Conservation (phyloP, 2,888 invertebrate genomes). For the Noctua janthe region DNA sequence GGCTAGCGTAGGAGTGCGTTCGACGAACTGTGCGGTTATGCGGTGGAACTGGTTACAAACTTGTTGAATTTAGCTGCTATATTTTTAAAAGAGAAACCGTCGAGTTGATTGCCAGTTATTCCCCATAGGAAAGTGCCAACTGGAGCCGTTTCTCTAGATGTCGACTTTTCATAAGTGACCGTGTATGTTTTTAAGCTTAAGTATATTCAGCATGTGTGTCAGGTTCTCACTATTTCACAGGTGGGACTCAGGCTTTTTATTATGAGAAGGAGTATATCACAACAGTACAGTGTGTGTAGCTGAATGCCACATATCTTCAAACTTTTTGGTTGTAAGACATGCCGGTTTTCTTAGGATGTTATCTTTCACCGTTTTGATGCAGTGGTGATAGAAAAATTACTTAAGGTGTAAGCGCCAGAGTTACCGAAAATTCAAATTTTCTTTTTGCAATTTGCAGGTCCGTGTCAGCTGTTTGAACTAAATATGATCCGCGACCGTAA, state of each 20-base stretch:
- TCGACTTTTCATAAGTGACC: background rate
- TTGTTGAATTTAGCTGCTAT: slow-evolving; percentile 4
- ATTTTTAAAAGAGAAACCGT: background rate
- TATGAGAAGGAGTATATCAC: too few species aligned
- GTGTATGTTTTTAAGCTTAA: background rate
- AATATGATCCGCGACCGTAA: too few species aligned
- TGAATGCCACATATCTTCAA: background rate
- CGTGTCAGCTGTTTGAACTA: too few species aligned
- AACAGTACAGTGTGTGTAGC: background rate
- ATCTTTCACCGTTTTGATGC: too few species aligned
- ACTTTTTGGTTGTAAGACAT: too few species aligned
- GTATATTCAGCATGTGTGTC: background rate
- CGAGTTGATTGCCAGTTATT: background rate
- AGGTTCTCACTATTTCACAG: background rate
- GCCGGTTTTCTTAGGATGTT: too few species aligned
- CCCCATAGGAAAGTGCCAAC: background rate
- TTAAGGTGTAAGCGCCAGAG: too few species aligned
- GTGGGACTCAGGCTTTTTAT: too few species aligned
- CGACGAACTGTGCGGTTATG: background rate
- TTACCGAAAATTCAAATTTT: too few species aligned
- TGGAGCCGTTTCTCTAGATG: background rate
- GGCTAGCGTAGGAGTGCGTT: slow-evolving; percentile 12
- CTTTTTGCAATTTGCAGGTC: too few species aligned
- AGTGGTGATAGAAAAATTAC: too few species aligned
- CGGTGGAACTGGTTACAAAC: background rate